Percentiles rank a stretch among this genome's conserved stretches.
phyloP scores from a whole-genome alignment of 1,140 invertebrate species.

The Sarcophaga peregrina region DNA sequence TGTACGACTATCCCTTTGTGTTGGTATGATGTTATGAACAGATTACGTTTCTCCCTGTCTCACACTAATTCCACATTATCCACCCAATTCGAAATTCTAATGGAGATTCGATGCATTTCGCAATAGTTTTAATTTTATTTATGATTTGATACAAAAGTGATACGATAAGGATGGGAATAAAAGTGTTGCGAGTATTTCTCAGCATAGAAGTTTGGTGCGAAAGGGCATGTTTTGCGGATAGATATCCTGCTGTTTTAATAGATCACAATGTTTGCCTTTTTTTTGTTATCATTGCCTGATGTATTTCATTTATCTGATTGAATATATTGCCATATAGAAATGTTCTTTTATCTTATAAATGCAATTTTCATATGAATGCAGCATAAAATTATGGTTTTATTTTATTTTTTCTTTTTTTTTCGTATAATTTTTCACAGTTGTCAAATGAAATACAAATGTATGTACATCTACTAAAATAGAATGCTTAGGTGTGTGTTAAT shows the following conservation, averaged over 20 bases:
- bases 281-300: slow-evolving; percentile 27
- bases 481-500: not conserved
- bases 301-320: slow-evolving; percentile 31
- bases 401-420: too few relatives aligned
- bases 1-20: slow-evolving; percentile 19
- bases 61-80: not conserved
- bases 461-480: not conserved
- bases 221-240: slow-evolving; percentile 39
- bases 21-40: not conserved
- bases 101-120: slow-evolving; percentile 36
- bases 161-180: slow-evolving; percentile 33
- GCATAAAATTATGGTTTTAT: slow-evolving; percentile 8
- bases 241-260: slow-evolving; percentile 35
- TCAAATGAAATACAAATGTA: slow-evolving; percentile 14
- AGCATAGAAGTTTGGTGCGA: slow-evolving; percentile 24
- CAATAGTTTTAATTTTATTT: slow-evolving; percentile 39
- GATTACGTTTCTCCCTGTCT: not conserved
- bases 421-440: slow-evolving; percentile 27
- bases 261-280: slow-evolving; percentile 27
- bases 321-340: not conserved
- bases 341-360: not conserved
- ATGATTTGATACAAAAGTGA: slow-evolving; percentile 31
- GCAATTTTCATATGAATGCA: not conserved
- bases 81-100: slow-evolving; percentile 33
- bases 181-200: not conserved